Base-by-base conservation (phyloP, 2,113 vertebrate species). In the Meles meles region DNA sequence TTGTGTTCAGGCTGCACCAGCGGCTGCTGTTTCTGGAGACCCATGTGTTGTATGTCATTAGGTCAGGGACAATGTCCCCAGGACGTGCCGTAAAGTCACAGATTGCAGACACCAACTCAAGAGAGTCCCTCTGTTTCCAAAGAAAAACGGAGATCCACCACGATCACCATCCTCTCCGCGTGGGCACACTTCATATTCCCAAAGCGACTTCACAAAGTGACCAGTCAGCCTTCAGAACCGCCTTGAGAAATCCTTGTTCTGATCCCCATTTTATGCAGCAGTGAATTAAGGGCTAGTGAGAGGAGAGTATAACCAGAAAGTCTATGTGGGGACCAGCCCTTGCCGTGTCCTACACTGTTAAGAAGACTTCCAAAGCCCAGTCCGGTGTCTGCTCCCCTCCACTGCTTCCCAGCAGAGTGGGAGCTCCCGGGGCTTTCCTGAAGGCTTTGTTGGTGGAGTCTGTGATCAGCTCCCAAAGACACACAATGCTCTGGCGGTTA, bases 221-320 rank as follows among this genome's bases (percentile, higher is more conserved):
- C 17, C 5, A 0, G 42, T 34, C 31, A 17, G 0, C 31, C 76
- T 11, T 59, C 69, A 81, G 59, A 69, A n/a, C 44, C 17, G 17
- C 69, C 79, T 34, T 39, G 10, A 17, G 13, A 72, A 71, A 18
- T 4, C 13, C 0, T 0, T 0, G 11, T 37, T n/a, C 20, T 11
- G 57, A 5, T 8, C 52, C n/a, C 21, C 18, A 6, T 42, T n/a
- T 52, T 8, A 3, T 0, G 0, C 3, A 13, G 25, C 9, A 8
- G 55, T 8, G 23, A 39, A 47, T 69, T 7, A 27, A 67, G 31
- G 52, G 34, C 52, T 49, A 1, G 8, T 27, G 7, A 71, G 49
- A 10, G 20, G 7, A 18, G 67, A 29, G 69, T 0, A 1, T 6
- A 39, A 5, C 37, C 15, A 15, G 76, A n/a, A 10, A 49, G 27